phyloP scores from a whole-genome alignment of 1,140 invertebrate genomes.

The Pseudomyrmex sp. region DNA sequence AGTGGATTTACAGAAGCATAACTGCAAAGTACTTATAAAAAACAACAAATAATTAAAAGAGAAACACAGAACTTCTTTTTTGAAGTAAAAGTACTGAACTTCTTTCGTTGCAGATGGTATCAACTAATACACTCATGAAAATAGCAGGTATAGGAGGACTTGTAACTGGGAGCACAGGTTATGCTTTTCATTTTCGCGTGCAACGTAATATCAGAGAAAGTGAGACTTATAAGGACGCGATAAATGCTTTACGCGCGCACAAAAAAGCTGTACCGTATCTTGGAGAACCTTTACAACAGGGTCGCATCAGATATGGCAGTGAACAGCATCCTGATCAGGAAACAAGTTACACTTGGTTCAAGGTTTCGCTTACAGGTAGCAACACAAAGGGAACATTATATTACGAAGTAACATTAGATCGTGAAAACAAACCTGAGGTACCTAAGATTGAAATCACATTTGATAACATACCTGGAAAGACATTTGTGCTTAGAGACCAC shows the following conservation, averaged over 20 bases:
- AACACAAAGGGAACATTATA: slow-evolving; percentile 66
- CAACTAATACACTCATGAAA: slow-evolving; percentile 20
- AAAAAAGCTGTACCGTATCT: slow-evolving; percentile 65
- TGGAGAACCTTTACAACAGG: slow-evolving; percentile 72
- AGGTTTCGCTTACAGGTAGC: slow-evolving; percentile 67
- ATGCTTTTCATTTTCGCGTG: slow-evolving; percentile 12
- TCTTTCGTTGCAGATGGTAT: slow-evolving; percentile 40
- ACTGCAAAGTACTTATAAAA: too few species aligned
- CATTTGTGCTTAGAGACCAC: slow-evolving; percentile 65
- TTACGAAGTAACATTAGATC: slow-evolving; percentile 58
- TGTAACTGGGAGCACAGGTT: background rate
- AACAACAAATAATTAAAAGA: too few species aligned
- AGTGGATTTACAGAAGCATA: too few species aligned
- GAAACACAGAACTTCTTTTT: too few species aligned
- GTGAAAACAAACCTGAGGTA: slow-evolving; percentile 28
- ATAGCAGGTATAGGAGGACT: slow-evolving; percentile 45
- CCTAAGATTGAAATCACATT: slow-evolving; percentile 69
- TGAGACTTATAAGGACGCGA: slow-evolving; percentile 60
- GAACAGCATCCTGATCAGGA: slow-evolving; percentile 24
- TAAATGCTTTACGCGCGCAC: slow-evolving; percentile 62
- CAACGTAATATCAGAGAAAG: slow-evolving; percentile 47
- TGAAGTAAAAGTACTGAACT: too few species aligned
- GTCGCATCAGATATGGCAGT: slow-evolving; percentile 45
- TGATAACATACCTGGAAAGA: slow-evolving; percentile 55
- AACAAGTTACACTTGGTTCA: slow-evolving; percentile 61